These are phyloP conservation scores for Yponomeuta plumbellus DNA, from an alignment of 2,888 invertebrate genomes.

Conservation along the genomic window DNA sequence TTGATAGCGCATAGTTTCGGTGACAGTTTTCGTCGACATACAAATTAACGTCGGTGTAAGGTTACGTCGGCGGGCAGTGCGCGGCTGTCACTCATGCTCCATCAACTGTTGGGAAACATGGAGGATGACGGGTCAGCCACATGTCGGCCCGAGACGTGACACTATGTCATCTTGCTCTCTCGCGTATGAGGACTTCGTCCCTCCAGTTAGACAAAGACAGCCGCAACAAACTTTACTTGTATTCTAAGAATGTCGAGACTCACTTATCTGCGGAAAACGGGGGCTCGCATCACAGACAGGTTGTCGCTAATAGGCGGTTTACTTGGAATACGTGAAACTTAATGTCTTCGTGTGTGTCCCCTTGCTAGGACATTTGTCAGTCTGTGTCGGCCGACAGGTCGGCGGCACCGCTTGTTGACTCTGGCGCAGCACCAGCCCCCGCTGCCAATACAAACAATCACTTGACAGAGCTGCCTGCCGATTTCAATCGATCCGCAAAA, in stretches of 20 bases:
- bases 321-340: slow-evolving; percentile 60
- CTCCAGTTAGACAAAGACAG: slow-evolving; percentile 63
- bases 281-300: slow-evolving; percentile 66
- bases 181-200: slow-evolving; percentile 54
- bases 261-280: slow-evolving; percentile 59
- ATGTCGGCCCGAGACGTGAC: slow-evolving; percentile 64
- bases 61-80: slow-evolving; percentile 57
- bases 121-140: slow-evolving; percentile 69
- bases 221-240: slow-evolving; percentile 45
- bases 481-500: slow-evolving; percentile 45
- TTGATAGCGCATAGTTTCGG: slow-evolving; percentile 54
- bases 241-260: slow-evolving; percentile 49
- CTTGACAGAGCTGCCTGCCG: slow-evolving; percentile 41
- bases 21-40: slow-evolving; percentile 54
- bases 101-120: slow-evolving; percentile 72
- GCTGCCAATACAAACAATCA: slow-evolving; percentile 61
- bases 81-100: slow-evolving; percentile 73
- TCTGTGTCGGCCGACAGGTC: slow-evolving; percentile 47
- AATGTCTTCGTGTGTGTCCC: slow-evolving; percentile 68
- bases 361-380: slow-evolving; percentile 57
- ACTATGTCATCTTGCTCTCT: slow-evolving; percentile 66
- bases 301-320: slow-evolving; percentile 73
- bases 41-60: slow-evolving; percentile 70
- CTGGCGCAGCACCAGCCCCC: slow-evolving; percentile 39
- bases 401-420: slow-evolving; percentile 48